Conservation (phyloP, 2,888 invertebrate species). For the Mesorhabditis sp. region DNA sequence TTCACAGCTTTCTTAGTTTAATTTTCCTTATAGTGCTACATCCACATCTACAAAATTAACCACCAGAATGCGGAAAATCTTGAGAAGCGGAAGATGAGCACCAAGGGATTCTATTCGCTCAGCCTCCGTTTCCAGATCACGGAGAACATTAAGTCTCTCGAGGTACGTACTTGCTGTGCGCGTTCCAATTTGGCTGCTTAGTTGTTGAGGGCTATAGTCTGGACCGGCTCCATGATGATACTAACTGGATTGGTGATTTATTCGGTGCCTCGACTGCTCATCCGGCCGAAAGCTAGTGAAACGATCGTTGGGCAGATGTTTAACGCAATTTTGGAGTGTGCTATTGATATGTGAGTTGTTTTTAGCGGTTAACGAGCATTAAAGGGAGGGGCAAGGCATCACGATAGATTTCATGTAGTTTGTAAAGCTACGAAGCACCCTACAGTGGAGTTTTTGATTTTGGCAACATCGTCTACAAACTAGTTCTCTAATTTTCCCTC, state of each 20-base stretch:
- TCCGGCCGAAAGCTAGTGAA: not conserved
- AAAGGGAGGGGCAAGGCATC: too few species aligned
- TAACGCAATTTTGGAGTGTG: not conserved
- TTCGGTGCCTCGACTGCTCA: not conserved
- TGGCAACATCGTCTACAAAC: too few species aligned
- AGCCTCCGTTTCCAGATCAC: slow-evolving; percentile 3
- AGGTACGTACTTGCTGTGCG: not conserved
- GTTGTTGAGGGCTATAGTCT: not conserved
- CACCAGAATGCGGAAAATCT: not conserved
- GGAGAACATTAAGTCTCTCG: not conserved
- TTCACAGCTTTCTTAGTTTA: too few species aligned
- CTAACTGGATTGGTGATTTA: not conserved
- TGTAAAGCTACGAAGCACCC: too few species aligned
- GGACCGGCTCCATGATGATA: not conserved
- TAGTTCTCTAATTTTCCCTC: not conserved
- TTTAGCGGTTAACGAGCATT: too few species aligned
- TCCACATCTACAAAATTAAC: not conserved
- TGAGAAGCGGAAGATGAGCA: not conserved
- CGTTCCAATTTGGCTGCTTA: not conserved
- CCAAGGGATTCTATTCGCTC: not conserved
- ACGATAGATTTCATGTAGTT: too few species aligned
- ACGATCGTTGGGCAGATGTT: not conserved
- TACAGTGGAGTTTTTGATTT: too few species aligned
- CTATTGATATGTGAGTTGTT: not conserved
- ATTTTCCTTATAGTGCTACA: not conserved